Conservation (phyloP, 2,888 invertebrate genomes). For the Ephialtes manifestator region DNA sequence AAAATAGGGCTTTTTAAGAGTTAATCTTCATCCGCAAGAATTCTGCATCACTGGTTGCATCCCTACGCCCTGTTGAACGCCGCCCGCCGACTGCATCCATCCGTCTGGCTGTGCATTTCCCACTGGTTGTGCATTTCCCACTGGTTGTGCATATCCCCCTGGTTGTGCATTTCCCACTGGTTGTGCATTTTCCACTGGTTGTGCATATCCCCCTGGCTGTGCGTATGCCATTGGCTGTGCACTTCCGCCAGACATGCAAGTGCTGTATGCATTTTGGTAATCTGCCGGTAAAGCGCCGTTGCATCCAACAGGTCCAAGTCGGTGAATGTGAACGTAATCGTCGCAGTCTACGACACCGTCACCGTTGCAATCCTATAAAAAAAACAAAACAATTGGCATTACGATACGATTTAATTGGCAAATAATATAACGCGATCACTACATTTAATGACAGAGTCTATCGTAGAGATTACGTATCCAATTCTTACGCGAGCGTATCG, state of each 20-base stretch:
- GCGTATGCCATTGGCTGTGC: background rate
- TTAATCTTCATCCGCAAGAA: background rate
- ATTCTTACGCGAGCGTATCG: slow-evolving; percentile 90
- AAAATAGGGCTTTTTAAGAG: too few species aligned
- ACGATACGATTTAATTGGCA: background rate
- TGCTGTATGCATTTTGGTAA: slow-evolving; percentile 89
- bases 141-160: background rate
- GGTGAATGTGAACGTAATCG: slow-evolving; percentile 94
- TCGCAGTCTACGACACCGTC: slow-evolving; percentile 93
- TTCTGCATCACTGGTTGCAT: background rate
- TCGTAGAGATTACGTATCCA: background rate
- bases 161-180: background rate
- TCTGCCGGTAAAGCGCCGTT: slow-evolving; percentile 88
- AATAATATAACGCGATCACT: background rate
- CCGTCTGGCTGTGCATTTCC: background rate
- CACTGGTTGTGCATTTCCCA: background rate
- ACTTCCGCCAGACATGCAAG: slow-evolving; percentile 85
- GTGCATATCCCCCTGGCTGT: background rate
- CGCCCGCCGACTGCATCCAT: background rate
- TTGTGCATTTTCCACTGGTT: too few species aligned
- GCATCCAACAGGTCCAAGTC: slow-evolving; percentile 93
- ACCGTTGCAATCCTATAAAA: slow-evolving; percentile 91
- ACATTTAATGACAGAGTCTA: background rate
- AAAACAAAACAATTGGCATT: slow-evolving; percentile 47
- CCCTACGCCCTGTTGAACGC: background rate